A percentile compares a stretch with the other conserved stretches of the same genome.
Conservation (phyloP, 2,888 invertebrate species). For the Apoda limacodes region DNA sequence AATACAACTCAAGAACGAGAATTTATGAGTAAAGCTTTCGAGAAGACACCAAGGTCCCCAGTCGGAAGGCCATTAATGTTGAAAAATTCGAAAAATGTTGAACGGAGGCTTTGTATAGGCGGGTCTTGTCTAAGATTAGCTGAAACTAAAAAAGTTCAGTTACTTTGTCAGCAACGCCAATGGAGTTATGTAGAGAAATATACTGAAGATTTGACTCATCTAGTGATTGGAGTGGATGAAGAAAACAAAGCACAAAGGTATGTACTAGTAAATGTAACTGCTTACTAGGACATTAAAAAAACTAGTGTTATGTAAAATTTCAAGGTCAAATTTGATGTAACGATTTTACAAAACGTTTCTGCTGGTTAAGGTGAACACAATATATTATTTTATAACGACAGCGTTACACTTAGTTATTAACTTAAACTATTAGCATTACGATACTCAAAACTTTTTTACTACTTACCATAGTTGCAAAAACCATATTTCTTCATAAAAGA, state of each 20-base stretch:
- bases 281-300: slow-evolving; percentile 1
- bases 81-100: slow-evolving; percentile 19
- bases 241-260: slow-evolving; percentile 54
- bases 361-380: too few relatives aligned
- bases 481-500: too few relatives aligned
- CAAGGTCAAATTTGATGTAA: too few relatives aligned
- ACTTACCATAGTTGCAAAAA: too few relatives aligned
- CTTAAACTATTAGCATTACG: too few relatives aligned
- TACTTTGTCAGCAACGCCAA: slow-evolving; percentile 31
- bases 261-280: slow-evolving; percentile 5
- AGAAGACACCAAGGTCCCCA: slow-evolving; percentile 30
- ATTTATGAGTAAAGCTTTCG: slow-evolving; percentile 49
- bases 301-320: slow-evolving; percentile 1
- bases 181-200: slow-evolving; percentile 48
- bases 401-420: too few relatives aligned
- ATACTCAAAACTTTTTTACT: too few relatives aligned
- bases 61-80: slow-evolving; percentile 19
- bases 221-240: slow-evolving; percentile 54
- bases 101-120: slow-evolving; percentile 33
- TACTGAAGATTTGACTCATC: slow-evolving; percentile 45
- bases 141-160: slow-evolving; percentile 34
- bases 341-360: too few relatives aligned
- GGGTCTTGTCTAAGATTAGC: slow-evolving; percentile 38
- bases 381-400: too few relatives aligned
- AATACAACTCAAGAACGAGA: slow-evolving; percentile 55